Evolutionary conservation across 2,113 vertebrate genomes (phyloP).

Genomic region (Bostrychus sinensis): DNA sequence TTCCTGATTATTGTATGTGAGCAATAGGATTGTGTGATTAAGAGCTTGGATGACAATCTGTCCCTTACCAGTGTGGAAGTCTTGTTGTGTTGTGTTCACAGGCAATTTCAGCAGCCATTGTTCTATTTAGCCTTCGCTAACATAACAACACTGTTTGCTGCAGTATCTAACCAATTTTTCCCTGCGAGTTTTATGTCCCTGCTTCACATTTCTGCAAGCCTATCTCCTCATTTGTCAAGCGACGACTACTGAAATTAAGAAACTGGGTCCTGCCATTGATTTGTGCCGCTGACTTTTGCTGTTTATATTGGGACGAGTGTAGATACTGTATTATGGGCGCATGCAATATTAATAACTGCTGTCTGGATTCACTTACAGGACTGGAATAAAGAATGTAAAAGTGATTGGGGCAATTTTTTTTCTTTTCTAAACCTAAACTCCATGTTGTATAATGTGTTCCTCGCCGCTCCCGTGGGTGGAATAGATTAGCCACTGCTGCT

Average conservation of each 20-base stretch:
- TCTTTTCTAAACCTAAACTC: conserved; percentile 45
- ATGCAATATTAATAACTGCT: conserved; percentile 20
- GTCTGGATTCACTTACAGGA: conserved; percentile 24
- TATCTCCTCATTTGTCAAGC: conserved; percentile 29
- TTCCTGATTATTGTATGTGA: too few relatives aligned
- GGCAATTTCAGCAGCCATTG: conserved; percentile 32
- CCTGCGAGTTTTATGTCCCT: conserved; percentile 6
- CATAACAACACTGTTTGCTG: conserved; percentile 10
- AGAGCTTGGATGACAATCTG: conserved; percentile 26
- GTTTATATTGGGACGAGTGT: not conserved
- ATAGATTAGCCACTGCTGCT: conserved; percentile 56
- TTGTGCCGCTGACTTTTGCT: conserved; percentile 12
- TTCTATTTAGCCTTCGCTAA: conserved; percentile 4
- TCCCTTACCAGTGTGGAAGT: conserved; percentile 33
- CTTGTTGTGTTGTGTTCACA: conserved; percentile 25
- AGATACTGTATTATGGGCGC: conserved; percentile 5
- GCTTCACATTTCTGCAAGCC: conserved; percentile 19
- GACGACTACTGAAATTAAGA: conserved; percentile 25
- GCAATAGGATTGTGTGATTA: conserved; percentile 7
- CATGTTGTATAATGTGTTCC: conserved; percentile 59
- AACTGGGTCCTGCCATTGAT: conserved; percentile 35
- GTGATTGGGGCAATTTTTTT: conserved; percentile 42
- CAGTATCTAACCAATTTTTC: conserved; percentile 14
- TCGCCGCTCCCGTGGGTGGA: conserved; percentile 63
- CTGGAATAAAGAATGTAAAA: conserved; percentile 30